Evolutionary conservation across 2,113 vertebrate genomes (phyloP), one percentile per base, ranked within the genome.

Genomic region (Callithrix jacchus): DNA sequence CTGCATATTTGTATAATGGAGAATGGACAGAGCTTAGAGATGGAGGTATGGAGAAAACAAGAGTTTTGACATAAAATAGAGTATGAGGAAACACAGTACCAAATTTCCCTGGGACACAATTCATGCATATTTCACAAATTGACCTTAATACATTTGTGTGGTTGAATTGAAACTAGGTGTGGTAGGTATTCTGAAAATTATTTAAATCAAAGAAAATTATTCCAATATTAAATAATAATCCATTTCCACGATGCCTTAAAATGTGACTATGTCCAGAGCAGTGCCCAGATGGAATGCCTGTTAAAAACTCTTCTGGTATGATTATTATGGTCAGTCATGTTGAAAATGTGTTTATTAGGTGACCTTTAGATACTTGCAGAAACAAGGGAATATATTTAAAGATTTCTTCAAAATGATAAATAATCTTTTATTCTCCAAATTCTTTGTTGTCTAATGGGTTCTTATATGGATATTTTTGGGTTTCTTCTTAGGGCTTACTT

Each of bases 271-370:
- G 32, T 91, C 8, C n/a, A 30, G n/a, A 71, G 30, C 8, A 17
- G 11, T n/a, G 2, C 47, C 58, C 16, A 40, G 71, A 52, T 93
- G 87, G 83, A 87, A 52, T 68, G 45, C 74, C 25, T 93, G 37
- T 92, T 86, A 87, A 77, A 2, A 90, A 42, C 8, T 54, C 12
- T 40, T 89, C 79, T 91, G 86, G 16, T 93, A 6, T 80, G 80
- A 49, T 61, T 92, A 56, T 56, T 40, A 58, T 76, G n/a, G 4
- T 92, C 13, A 70, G 37, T 92, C 61, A 77, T 66, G 21, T 42
- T 81, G 83, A 87, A 58, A 35, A 86, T 87, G 12, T 83, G 5
- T 76, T 14, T 86, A 61, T 23, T 93, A 91, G 89, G 71, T 95
- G 80, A 82, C 66, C 61, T 70, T 88, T 84, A 92, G 42, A 94